Conservation (phyloP, 2,797 vertebrate genomes). For the Euthynnus affinis region DNA sequence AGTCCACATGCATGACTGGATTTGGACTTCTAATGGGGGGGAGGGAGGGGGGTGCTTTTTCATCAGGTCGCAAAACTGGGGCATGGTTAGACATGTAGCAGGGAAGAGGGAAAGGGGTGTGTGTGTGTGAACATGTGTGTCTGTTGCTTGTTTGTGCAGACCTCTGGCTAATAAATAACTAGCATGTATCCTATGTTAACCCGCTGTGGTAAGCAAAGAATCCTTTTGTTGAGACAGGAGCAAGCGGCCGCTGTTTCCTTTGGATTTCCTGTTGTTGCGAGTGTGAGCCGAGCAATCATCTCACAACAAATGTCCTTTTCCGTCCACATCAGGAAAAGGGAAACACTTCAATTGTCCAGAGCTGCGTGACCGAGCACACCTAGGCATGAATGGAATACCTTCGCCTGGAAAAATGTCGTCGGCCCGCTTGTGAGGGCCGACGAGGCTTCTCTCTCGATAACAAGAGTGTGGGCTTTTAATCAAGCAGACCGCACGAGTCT, state of each 20-base stretch:
- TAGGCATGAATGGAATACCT: slow-evolving; percentile 60
- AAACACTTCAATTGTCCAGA: slow-evolving; percentile 73
- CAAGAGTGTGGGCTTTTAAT: slow-evolving; percentile 15
- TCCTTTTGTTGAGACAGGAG: slow-evolving; percentile 67
- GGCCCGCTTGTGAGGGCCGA: not conserved
- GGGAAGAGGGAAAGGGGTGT: not conserved
- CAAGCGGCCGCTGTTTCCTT: slow-evolving; percentile 78
- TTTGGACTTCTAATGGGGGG: slow-evolving; percentile 57
- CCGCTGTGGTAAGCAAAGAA: slow-evolving; percentile 57
- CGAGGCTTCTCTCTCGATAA: slow-evolving; percentile 24
- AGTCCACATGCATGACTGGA: slow-evolving; percentile 73
- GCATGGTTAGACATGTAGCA: slow-evolving; percentile 49
- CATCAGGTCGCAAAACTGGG: slow-evolving; percentile 71
- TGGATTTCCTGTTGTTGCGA: slow-evolving; percentile 84
- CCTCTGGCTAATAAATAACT: slow-evolving; percentile 77
- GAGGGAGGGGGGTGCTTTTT: slow-evolving; percentile 24
- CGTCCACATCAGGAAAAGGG: slow-evolving; percentile 75
- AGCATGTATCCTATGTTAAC: slow-evolving; percentile 18
- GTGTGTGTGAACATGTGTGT: slow-evolving; percentile 8
- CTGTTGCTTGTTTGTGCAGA: slow-evolving; percentile 33
- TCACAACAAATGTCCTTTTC: slow-evolving; percentile 62
- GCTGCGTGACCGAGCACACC: slow-evolving; percentile 34
- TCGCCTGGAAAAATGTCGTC: slow-evolving; percentile 29
- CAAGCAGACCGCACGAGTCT: slow-evolving; percentile 16
- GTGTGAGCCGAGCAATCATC: slow-evolving; percentile 49